These are phyloP conservation scores for Heteropelma amictum DNA, from an alignment of 2,888 invertebrate species.

Conservation along the genomic window DNA sequence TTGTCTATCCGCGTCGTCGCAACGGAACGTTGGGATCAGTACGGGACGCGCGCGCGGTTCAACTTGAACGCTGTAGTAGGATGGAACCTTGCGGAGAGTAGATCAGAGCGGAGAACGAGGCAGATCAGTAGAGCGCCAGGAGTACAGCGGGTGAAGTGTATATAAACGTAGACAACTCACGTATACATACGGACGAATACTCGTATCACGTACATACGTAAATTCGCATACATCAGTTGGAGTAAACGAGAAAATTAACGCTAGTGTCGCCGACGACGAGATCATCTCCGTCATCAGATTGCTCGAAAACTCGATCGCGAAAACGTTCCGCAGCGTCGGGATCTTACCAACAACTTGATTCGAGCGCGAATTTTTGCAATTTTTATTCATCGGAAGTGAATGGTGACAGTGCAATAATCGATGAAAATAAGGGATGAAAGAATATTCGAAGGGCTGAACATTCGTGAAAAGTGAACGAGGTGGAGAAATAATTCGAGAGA, in stretches of 20 bases:
- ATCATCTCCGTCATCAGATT: constrained; percentile 10
- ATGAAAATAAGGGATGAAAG: too few species aligned
- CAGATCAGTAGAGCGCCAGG: constrained; percentile 41
- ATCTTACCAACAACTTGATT: too few species aligned
- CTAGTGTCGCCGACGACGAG: neutral
- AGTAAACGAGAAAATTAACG: constrained; percentile 11
- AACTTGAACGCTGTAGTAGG: constrained; percentile 8
- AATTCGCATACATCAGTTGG: neutral
- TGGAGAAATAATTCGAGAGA: too few species aligned
- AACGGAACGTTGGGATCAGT: constrained; percentile 4
- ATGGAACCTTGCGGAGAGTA: constrained; percentile 8
- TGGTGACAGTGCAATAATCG: too few species aligned
- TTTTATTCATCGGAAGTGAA: too few species aligned
- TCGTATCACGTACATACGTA: neutral
- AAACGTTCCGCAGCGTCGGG: constrained; percentile 9
- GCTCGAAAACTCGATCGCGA: constrained; percentile 15
- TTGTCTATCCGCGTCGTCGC: constrained; percentile 41
- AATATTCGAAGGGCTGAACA: too few species aligned
- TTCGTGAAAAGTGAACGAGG: too few species aligned
- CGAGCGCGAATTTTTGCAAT: too few species aligned
- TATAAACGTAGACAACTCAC: neutral
- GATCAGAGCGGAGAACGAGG: constrained; percentile 22
- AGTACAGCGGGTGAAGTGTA: constrained; percentile 13
- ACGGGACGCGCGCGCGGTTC: constrained; percentile 45
- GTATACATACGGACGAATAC: neutral